Conservation (phyloP, 1,140 invertebrate species). For the Antheraea pernyi region DNA sequence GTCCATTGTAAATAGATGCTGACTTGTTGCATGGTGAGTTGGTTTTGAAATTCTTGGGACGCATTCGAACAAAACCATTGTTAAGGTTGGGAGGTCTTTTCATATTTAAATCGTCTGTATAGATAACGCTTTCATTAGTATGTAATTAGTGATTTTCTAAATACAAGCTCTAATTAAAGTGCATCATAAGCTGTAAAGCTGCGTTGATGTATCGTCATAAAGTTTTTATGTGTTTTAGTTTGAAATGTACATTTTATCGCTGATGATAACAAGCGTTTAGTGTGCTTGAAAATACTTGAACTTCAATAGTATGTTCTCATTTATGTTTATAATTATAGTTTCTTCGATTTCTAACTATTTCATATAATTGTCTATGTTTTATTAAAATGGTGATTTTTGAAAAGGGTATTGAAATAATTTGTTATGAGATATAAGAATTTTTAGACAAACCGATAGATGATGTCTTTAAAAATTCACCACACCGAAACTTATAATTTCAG, state of each 20-base stretch:
- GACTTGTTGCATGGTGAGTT: constrained; percentile 59
- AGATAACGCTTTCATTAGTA: constrained; percentile 53
- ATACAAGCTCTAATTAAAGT: constrained; percentile 68
- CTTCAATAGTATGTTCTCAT: background rate
- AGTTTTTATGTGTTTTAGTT: constrained; percentile 59
- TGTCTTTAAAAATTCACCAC: background rate
- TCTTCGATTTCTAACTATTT: background rate
- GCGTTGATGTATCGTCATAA: constrained; percentile 39
- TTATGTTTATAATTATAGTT: background rate
- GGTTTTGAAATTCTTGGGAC: constrained; percentile 60
- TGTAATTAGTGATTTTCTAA: constrained; percentile 47
- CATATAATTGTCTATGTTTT: background rate
- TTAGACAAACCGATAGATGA: background rate
- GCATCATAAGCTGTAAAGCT: constrained; percentile 40
- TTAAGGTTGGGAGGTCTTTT: constrained; percentile 48
- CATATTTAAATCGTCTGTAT: constrained; percentile 46
- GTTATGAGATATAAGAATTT: background rate
- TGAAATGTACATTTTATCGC: constrained; percentile 62
- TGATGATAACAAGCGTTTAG: constrained; percentile 27
- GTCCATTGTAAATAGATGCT: constrained; percentile 54
- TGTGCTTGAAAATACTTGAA: constrained; percentile 43
- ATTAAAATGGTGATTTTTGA: background rate
- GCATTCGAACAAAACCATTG: constrained; percentile 58
- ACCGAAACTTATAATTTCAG: no score
- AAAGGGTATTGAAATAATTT: background rate